Conservation (phyloP, 2,113 vertebrate species). For the Catharus fuscescens region DNA sequence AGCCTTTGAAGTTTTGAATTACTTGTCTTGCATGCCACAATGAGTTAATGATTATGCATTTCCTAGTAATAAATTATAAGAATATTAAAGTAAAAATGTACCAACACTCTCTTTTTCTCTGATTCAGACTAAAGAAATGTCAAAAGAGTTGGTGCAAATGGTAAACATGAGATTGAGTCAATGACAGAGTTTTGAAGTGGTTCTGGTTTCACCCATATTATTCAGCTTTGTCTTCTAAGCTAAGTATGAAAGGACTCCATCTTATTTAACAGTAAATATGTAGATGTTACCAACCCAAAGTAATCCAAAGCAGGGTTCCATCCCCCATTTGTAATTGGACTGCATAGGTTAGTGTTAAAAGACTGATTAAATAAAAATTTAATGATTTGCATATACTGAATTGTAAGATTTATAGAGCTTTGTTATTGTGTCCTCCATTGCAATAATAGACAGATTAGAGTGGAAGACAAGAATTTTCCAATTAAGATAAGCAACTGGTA, state of each 20-base stretch:
- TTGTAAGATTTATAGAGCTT: not conserved
- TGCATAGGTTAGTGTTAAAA: not conserved
- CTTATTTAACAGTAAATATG: not conserved
- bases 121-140: not conserved
- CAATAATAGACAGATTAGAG: constrained; percentile 28
- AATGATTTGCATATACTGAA: not conserved
- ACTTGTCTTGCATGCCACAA: not conserved
- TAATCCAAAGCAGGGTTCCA: not conserved
- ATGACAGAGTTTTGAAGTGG: not conserved
- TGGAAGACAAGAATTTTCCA: not conserved
- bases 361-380: not conserved
- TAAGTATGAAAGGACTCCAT: not conserved
- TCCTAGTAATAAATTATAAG: not conserved
- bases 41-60: not conserved
- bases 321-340: not conserved
- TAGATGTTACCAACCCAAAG: not conserved
- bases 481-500: not conserved
- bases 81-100: not conserved
- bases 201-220: not conserved
- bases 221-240: not conserved
- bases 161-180: not conserved
- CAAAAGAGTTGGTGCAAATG: not conserved
- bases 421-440: not conserved
- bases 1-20: not conserved
- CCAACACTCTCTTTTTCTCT: not conserved